Conservation (phyloP, 2,113 vertebrate species). For the Gnathonemus echidnorhynchus region DNA sequence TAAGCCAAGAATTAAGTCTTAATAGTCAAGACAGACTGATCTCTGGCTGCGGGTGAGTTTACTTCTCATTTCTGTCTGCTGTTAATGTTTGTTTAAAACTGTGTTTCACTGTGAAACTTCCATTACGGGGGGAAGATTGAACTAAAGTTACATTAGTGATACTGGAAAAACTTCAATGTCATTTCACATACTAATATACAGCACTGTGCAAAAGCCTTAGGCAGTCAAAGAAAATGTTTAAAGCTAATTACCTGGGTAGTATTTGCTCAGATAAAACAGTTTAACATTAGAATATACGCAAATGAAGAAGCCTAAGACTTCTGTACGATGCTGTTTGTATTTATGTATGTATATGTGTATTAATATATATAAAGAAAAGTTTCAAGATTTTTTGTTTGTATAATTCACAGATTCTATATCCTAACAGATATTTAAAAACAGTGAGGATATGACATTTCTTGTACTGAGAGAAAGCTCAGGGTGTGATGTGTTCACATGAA, state of each 20-base stretch:
- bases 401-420: neutral
- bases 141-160: neutral
- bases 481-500: neutral
- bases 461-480: neutral
- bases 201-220: neutral
- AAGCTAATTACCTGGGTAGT: neutral
- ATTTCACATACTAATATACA: neutral
- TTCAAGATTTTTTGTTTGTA: too few relatives aligned
- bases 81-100: neutral
- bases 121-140: neutral
- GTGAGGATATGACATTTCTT: neutral
- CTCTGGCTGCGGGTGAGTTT: neutral
- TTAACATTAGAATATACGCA: neutral
- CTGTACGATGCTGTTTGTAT: neutral
- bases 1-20: neutral
- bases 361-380: neutral
- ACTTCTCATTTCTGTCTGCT: neutral
- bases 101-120: neutral
- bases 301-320: neutral
- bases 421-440: neutral
- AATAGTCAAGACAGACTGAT: neutral
- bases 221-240: neutral
- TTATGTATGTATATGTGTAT: neutral
- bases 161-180: neutral
- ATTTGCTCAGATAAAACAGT: neutral